These are phyloP conservation scores for Sminthurides aquaticus DNA, from an alignment of 2,888 invertebrate genomes.

Conservation along the genomic window DNA sequence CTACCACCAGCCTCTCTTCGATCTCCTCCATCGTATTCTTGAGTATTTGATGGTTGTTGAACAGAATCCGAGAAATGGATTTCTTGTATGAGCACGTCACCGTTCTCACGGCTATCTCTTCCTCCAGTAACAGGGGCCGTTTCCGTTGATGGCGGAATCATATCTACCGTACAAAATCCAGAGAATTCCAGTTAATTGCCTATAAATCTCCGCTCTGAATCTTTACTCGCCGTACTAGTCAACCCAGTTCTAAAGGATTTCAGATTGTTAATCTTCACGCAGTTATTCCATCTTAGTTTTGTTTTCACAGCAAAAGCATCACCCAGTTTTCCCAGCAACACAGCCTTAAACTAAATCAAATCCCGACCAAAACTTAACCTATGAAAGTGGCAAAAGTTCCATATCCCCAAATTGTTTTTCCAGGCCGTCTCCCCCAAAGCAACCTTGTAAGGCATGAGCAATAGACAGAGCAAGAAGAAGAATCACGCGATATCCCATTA, in stretches of 20 bases:
- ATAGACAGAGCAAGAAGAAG: no score
- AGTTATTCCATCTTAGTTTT: background rate
- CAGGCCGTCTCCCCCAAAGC: no score
- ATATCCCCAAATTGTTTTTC: no score
- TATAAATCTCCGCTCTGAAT: no score
- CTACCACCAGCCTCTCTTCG: background rate
- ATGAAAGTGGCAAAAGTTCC: no score
- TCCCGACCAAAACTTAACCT: no score
- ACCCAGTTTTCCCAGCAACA: background rate
- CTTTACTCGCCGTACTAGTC: no score
- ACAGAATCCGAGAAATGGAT: slow-evolving; percentile 11
- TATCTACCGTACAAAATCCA: slow-evolving; percentile 18
- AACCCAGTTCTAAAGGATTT: no score
- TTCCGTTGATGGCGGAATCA: slow-evolving; percentile 21
- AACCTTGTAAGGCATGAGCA: no score
- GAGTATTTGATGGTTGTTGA: background rate
- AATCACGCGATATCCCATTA: no score
- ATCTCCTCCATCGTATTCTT: background rate
- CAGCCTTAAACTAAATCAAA: background rate
- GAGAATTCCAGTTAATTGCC: no score
- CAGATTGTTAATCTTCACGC: background rate
- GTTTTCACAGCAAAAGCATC: background rate
- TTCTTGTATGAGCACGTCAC: slow-evolving; percentile 22
- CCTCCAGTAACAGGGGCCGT: slow-evolving; percentile 19
- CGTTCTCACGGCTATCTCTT: slow-evolving; percentile 11